phyloP scores from a whole-genome alignment of 2,888 invertebrate genomes.

The Aporophyla nigra region DNA sequence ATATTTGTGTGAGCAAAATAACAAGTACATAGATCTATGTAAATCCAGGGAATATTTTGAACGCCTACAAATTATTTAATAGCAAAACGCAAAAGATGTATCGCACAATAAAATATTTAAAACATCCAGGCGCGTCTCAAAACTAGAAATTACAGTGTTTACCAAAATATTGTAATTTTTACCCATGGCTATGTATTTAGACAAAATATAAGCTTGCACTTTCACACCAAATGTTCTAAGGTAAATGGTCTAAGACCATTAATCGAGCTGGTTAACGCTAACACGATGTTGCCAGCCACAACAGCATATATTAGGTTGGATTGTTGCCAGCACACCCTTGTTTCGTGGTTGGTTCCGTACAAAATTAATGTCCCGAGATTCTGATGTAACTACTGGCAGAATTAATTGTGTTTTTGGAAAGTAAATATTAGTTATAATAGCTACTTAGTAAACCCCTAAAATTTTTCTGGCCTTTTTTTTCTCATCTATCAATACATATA shows the following conservation, averaged over 20 bases:
- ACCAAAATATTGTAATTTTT: not conserved
- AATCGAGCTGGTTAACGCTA: slow-evolving; percentile 53
- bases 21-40: no score
- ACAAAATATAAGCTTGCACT: slow-evolving; percentile 4
- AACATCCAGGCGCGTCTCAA: not conserved
- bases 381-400: slow-evolving; percentile 18
- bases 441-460: not conserved
- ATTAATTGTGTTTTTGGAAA: slow-evolving; percentile 21
- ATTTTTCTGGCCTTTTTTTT: not conserved
- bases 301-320: slow-evolving; percentile 67
- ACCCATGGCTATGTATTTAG: not conserved
- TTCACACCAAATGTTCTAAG: slow-evolving; percentile 29
- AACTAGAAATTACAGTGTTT: not conserved
- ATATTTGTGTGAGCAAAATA: not conserved
- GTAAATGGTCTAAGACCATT: slow-evolving; percentile 55
- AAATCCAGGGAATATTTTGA: not conserved
- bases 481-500: no score
- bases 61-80: not conserved
- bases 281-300: slow-evolving; percentile 64
- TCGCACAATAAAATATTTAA: not conserved
- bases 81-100: not conserved
- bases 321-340: slow-evolving; percentile 57
- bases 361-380: slow-evolving; percentile 50
- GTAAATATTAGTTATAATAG: not conserved
- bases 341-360: slow-evolving; percentile 51